Evolutionary conservation across 2,113 vertebrate genomes (phyloP).

Genomic region (Atherinomorus stipes): DNA sequence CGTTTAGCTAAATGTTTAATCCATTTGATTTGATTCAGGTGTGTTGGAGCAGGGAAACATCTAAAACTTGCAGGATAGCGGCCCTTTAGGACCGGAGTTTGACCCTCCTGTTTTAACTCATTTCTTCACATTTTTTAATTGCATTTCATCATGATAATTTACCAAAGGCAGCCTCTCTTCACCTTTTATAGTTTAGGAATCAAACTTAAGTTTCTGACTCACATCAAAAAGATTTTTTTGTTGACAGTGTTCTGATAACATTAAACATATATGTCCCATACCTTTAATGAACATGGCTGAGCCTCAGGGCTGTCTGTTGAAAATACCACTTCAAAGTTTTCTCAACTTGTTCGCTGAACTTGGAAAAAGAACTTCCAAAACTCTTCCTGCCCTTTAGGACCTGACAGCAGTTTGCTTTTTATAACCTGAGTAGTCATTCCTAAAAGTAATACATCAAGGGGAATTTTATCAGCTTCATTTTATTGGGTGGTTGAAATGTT

Average conservation of each 20-base stretch:
- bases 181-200: constrained; percentile 36
- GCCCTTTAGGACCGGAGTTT: too few species aligned
- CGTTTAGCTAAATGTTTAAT: too few species aligned
- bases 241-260: constrained; percentile 62
- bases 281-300: constrained; percentile 68
- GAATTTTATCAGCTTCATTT: background rate
- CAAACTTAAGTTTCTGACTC: constrained; percentile 29
- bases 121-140: constrained; percentile 12
- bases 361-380: constrained; percentile 43
- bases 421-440: constrained; percentile 37
- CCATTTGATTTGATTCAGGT: too few species aligned
- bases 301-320: constrained; percentile 59
- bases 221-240: constrained; percentile 60
- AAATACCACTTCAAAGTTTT: constrained; percentile 69
- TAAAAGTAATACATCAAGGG: constrained; percentile 42
- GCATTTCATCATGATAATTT: constrained; percentile 18
- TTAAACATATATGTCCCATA: constrained; percentile 73
- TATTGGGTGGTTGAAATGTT: constrained; percentile 13
- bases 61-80: too few species aligned
- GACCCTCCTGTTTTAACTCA: too few species aligned
- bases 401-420: constrained; percentile 40
- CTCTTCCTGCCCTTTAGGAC: constrained; percentile 46
- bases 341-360: constrained; percentile 15
- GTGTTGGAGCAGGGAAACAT: too few species aligned
- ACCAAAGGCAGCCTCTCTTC: constrained; percentile 33